Evolutionary conservation across 2,888 invertebrate species (phyloP).

Genomic region (Tenthredo amoena): DNA sequence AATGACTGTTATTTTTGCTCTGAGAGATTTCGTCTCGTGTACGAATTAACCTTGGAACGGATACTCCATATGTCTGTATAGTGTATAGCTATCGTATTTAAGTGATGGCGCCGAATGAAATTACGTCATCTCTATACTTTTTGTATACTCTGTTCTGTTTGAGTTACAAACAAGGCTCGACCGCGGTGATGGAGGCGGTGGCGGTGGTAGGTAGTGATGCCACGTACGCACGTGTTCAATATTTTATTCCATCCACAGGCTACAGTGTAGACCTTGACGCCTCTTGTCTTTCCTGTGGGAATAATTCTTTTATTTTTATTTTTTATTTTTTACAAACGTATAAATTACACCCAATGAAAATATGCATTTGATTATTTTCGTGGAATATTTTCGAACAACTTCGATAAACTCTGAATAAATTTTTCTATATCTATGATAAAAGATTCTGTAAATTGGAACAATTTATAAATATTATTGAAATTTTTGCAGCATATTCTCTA

Average conservation of each 20-base stretch:
- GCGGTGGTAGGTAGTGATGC: background rate
- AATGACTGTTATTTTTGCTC: background rate
- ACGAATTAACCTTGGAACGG: background rate
- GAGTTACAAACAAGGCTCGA: conserved; percentile 13
- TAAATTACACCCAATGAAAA: no score
- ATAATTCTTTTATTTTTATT: background rate
- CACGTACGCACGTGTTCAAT: background rate
- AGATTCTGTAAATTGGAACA: no score
- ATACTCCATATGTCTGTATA: background rate
- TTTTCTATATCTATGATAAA: no score
- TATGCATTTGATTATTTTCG: no score
- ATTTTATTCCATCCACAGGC: background rate
- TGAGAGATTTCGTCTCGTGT: background rate
- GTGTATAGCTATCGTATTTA: background rate
- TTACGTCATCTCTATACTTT: conserved; percentile 11
- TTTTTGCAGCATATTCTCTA: no score
- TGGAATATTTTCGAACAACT: no score
- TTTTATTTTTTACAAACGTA: no score
- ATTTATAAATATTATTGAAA: no score
- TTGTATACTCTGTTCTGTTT: conserved; percentile 12
- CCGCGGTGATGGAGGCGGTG: background rate
- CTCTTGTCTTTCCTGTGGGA: background rate
- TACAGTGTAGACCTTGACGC: background rate
- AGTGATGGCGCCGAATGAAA: conserved; percentile 18
- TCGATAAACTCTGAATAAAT: no score